Evolutionary conservation across 2,888 invertebrate species (phyloP), one percentile per base, ranked within the genome.

Genomic region (Corbicula japonica): DNA sequence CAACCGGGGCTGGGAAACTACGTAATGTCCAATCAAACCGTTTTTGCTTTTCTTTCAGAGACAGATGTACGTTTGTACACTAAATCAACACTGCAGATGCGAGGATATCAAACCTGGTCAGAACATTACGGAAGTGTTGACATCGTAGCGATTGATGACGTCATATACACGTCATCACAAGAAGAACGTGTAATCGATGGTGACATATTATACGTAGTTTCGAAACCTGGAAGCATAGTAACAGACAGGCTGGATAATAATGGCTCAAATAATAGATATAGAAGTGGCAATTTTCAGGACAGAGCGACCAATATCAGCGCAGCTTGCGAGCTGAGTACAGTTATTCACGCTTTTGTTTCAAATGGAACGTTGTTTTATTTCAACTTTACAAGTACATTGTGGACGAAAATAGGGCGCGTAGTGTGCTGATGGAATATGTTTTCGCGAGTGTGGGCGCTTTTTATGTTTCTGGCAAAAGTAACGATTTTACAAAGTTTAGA

Each of bases 231-330:
- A 18, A 30, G 30, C 38, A 46, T 65, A 21, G 18, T 30, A 15
- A 44, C 52, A 23, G 38, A 54, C 10, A 15, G 44, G 18, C 46
- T 65, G 1, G 54, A 35, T 41, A 74, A 74, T 44, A 74, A 74
- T 52, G 74, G 66, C 32, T 54, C 50, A 21, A 68, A 60, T 21
- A 74, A 74, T 28, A 44, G 46, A 0, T 74, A 74, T 35, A 60
- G 50, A 54, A 74, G 74, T 38, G 44, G 41, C 3, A 74, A 74
- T 23, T 68, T 35, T 41, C 23, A 8, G 6, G 52, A 52, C 12
- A 23, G 74, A 61, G 66, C 74, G 32, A 41, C 10, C 6, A 26
- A 23, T 3, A 68, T 74, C 12, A 21, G n/a, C 12, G 74, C 66
- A 30, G 74, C 52, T 10, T 61, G 66, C 41, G 46, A 30, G 28